phyloP scores from a whole-genome alignment of 2,113 vertebrate genomes.

The Microcebus jonahi region DNA sequence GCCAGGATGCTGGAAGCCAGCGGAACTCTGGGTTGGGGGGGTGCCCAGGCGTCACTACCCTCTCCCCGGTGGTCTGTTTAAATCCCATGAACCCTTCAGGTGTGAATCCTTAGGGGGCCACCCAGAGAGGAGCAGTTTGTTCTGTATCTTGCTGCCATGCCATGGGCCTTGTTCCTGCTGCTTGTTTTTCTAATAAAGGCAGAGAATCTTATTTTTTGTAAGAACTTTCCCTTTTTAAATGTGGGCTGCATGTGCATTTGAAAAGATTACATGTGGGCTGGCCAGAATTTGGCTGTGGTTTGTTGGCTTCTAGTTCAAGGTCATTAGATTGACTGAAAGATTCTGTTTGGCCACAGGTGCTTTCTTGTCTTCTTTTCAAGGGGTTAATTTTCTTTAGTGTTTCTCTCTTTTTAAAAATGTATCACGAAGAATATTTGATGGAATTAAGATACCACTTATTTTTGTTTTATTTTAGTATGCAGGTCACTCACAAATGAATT shows the following conservation, averaged over 20 bases:
- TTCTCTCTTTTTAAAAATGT: neutral
- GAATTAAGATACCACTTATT: neutral
- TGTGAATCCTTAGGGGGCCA: rapidly evolving
- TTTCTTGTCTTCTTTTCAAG: neutral
- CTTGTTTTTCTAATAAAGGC: neutral
- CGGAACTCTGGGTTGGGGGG: neutral
- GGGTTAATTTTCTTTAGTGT: neutral
- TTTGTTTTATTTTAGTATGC: neutral
- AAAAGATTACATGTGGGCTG: no score
- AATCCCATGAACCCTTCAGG: neutral
- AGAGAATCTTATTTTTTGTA: neutral
- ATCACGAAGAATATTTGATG: neutral
- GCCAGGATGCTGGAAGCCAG: neutral
- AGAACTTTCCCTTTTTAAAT: neutral
- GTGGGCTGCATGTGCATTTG: neutral
- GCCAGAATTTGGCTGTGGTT: no score
- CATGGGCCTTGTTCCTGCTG: neutral
- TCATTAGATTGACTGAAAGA: no score
- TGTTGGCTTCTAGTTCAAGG: neutral
- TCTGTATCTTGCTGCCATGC: neutral
- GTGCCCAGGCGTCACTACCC: neutral
- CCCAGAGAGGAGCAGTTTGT: rapidly evolving
- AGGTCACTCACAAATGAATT: neutral
- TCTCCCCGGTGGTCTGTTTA: rapidly evolving
- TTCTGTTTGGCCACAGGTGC: neutral